Conservation (phyloP, 37 sponge, comb jelly and placozoan genomes). For the Cladorhizidae sp. region DNA sequence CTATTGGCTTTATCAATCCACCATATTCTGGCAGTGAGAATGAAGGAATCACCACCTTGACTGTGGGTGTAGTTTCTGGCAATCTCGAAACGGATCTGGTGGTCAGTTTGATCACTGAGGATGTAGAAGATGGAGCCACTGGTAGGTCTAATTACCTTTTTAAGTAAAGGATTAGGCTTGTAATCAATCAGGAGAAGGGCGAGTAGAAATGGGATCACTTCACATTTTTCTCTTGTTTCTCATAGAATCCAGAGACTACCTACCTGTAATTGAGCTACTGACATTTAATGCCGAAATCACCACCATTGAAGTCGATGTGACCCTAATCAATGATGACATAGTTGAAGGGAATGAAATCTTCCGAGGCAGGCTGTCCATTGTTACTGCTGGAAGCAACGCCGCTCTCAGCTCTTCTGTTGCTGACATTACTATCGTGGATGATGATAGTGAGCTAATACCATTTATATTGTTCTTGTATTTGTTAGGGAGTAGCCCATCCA, state of each 20-base stretch:
- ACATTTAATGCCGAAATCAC: neutral
- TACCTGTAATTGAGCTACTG: slow-evolving; percentile 1
- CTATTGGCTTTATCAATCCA: neutral
- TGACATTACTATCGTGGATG: slow-evolving; percentile 29
- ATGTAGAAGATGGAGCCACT: neutral
- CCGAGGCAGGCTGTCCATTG: neutral
- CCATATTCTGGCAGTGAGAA: neutral
- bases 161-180: too few relatives aligned
- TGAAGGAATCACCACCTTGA: neutral
- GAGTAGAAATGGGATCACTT: too few relatives aligned
- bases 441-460: slow-evolving; percentile 10
- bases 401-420: neutral
- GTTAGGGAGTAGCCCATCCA: too few relatives aligned
- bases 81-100: neutral
- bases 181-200: too few relatives aligned
- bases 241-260: slow-evolving; percentile 2
- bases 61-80: slow-evolving; percentile 9
- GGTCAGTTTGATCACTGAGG: slow-evolving; percentile 8
- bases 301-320: neutral
- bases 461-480: too few relatives aligned
- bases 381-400: neutral
- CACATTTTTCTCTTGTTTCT: neutral
- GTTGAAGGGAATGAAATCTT: neutral
- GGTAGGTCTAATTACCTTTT: too few relatives aligned
- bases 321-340: neutral